Conservation (phyloP, 2,888 invertebrate genomes). For the Notodonta ziczac region DNA sequence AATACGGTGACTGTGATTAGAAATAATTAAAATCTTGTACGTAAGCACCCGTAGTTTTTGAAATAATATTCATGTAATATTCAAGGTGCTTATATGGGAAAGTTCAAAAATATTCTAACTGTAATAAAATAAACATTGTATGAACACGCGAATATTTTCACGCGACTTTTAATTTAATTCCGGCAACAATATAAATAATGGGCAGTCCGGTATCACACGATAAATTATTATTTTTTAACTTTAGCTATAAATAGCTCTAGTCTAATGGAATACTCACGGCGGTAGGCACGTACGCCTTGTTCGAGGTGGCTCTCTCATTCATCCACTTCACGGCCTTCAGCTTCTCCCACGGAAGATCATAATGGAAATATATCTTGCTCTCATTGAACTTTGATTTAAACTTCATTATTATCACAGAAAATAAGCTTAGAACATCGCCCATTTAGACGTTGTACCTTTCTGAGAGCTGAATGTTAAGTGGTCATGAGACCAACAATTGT, state of each 20-base stretch:
- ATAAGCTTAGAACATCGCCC: slow-evolving; percentile 81
- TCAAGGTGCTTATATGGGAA: no score
- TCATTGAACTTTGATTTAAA: slow-evolving; percentile 81
- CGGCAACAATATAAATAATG: background rate
- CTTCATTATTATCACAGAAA: slow-evolving; percentile 82
- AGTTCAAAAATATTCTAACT: no score
- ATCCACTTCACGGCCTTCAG: slow-evolving; percentile 88
- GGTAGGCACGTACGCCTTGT: slow-evolving; percentile 94
- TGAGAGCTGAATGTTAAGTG: slow-evolving; percentile 59
- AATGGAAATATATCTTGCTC: slow-evolving; percentile 76
- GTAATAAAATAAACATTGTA: no score
- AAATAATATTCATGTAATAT: no score
- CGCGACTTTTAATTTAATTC: no score
- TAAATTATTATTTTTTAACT: no score
- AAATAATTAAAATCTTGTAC: no score
- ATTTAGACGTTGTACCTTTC: slow-evolving; percentile 59
- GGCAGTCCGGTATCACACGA: background rate
- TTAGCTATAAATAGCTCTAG: slow-evolving; percentile 13
- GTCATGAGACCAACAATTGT: slow-evolving; percentile 70
- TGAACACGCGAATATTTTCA: no score
- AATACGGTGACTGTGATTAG: no score
- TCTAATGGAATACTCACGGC: slow-evolving; percentile 64
- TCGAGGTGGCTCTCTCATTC: slow-evolving; percentile 89
- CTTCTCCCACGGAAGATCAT: slow-evolving; percentile 75
- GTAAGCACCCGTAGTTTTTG: no score